These are phyloP conservation scores for Podocnemis expansa DNA, from an alignment of 2,113 vertebrate species.

Conservation along the genomic window DNA sequence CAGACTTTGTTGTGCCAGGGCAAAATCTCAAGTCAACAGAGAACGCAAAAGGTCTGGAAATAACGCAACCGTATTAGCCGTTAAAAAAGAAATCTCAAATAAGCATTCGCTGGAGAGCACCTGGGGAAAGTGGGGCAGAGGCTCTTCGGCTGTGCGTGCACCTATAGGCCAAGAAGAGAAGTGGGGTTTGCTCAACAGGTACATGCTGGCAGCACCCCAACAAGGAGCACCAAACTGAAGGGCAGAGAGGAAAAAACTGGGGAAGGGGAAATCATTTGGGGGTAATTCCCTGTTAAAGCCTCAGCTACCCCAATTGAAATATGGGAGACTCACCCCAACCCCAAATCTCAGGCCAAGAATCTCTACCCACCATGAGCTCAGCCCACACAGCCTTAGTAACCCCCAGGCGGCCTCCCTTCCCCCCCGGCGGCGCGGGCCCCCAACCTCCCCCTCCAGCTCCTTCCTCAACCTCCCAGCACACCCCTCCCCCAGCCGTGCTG, in stretches of 20 bases:
- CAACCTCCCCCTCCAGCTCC: background rate
- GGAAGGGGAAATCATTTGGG: background rate
- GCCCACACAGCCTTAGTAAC: rapidly evolving
- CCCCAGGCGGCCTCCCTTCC: background rate
- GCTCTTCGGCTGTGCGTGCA: background rate
- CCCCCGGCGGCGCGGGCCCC: background rate
- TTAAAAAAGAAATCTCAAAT: rapidly evolving
- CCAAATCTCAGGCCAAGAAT: background rate
- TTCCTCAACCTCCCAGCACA: background rate
- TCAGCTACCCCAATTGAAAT: too few relatives aligned
- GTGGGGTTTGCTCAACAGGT: background rate
- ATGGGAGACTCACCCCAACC: background rate
- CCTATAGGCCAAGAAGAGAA: background rate
- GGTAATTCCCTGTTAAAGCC: background rate
- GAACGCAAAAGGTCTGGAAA: rapidly evolving
- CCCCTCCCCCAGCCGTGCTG: background rate
- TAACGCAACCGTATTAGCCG: rapidly evolving
- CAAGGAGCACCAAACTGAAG: background rate
- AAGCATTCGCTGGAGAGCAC: background rate
- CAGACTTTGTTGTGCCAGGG: rapidly evolving
- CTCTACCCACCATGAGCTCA: background rate
- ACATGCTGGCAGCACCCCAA: background rate
- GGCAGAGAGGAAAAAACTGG: background rate
- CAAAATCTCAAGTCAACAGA: rapidly evolving
- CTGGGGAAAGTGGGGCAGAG: background rate